Percentiles rank a stretch among this genome's conserved stretches.
Evolutionary conservation across 2,113 vertebrate genomes (phyloP).

Genomic region (Cairina moschata): DNA sequence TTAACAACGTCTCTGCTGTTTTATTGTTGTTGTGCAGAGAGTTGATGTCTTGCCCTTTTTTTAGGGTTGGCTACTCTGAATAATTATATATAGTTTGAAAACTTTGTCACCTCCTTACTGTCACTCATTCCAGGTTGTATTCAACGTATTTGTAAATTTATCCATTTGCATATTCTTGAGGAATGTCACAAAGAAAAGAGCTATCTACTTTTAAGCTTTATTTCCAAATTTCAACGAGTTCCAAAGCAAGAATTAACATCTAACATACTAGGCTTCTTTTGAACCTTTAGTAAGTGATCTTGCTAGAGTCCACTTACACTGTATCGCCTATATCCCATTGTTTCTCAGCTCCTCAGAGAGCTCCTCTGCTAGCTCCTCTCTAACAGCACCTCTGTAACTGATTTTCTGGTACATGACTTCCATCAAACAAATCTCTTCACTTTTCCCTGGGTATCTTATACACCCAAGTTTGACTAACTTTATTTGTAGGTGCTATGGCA

Average conservation of each 20-base stretch:
- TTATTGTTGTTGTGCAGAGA: neutral
- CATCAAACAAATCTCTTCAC: neutral
- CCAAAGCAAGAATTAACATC: neutral
- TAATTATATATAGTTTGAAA: neutral
- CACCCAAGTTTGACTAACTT: neutral
- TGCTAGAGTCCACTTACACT: neutral
- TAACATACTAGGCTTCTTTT: neutral
- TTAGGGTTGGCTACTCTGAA: neutral
- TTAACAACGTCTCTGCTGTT: neutral
- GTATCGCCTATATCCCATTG: neutral
- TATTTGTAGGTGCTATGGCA: neutral
- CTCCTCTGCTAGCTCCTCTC: neutral
- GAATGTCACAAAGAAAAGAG: neutral
- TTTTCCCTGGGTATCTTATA: neutral
- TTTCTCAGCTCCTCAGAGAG: neutral
- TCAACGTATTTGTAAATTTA: fast-evolving
- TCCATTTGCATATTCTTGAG: neutral
- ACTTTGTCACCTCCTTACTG: neutral
- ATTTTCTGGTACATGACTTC: neutral
- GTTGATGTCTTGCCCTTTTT: neutral
- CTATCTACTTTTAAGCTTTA: neutral
- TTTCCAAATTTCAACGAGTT: neutral
- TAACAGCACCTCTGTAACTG: neutral
- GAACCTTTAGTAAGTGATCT: neutral
- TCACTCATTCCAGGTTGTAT: neutral